Base-by-base conservation (phyloP, 2,797 vertebrate genomes). In the Acanthurus lineatus region DNA sequence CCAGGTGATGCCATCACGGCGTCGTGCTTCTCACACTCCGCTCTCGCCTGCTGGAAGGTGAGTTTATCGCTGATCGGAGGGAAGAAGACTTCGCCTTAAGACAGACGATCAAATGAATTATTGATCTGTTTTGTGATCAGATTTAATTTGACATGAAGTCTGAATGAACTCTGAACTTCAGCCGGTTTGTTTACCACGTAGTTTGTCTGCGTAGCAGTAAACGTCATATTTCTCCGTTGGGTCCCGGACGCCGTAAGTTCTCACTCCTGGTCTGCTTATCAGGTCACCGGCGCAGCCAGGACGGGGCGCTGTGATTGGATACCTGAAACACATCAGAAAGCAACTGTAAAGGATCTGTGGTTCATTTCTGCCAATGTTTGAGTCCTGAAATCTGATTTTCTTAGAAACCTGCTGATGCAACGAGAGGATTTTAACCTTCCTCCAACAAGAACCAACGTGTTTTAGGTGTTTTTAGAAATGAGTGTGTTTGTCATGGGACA, bases 201-300 rank as follows among this genome's bases (percentile, higher is more conserved):
- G 91, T 82, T 86, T 89, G 57, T 96, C 97, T 63, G 96, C 96
- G 14, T 96, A 99, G 82, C 98, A 99, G 74, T 97, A 99, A 5
- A 97, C 97, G 0, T 99, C 98, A 0, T 97, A 99, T 17, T 90
- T 96, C 90, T 99, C 98, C 0, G 88, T 79, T 8, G 92, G 87
- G 57, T 96, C 92, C 32, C 97, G 95, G 47, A 94, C 15, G 32
- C 97, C 97, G 0, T 99, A 99, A 0, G 97, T 96, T 81, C 97
- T 94, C 47, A 99, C 96, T 45, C 98, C 98, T 28, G 97, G 95
- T 75, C 92, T 95, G 28, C 89, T 93, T 90, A 93, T 87, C 90
- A 96, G 97, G 22, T 98, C 93, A 19, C 97, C 98, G 32, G 93
- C 94, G 66, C 98, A 99, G 79, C 97, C 97, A 25, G 95, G 90